phyloP scores from a whole-genome alignment of 2,113 vertebrate species.

The Mastomys natalensis region DNA sequence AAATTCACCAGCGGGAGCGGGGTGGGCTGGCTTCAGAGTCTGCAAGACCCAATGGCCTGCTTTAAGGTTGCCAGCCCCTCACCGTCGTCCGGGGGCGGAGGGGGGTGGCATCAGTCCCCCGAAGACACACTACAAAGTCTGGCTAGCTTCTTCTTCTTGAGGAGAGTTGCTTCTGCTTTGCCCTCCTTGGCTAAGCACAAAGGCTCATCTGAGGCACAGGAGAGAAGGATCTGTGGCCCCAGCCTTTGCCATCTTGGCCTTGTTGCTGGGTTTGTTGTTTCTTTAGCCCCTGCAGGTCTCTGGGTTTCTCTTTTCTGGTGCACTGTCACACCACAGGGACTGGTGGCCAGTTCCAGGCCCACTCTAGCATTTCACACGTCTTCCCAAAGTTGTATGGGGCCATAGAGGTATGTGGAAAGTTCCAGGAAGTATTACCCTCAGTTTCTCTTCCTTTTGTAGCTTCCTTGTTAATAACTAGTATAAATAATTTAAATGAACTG shows the following conservation, averaged over 20 bases:
- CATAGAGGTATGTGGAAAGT: neutral
- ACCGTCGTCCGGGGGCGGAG: constrained; percentile 4
- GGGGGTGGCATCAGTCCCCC: constrained; percentile 61
- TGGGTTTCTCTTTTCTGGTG: neutral
- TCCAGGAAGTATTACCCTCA: neutral
- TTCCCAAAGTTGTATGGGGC: neutral
- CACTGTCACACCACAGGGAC: neutral
- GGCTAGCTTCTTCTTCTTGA: neutral
- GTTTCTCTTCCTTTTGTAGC: constrained; percentile 1
- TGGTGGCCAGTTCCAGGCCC: neutral
- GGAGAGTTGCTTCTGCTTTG: neutral
- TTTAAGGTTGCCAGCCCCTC: constrained; percentile 71
- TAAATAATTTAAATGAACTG: constrained; percentile 62
- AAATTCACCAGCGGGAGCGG: constrained; percentile 81
- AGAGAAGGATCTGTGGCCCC: neutral
- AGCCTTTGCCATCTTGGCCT: neutral
- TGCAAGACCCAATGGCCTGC: constrained; percentile 24
- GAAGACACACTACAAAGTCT: constrained; percentile 15
- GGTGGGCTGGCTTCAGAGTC: neutral
- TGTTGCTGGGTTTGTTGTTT: neutral
- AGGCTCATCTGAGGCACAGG: neutral
- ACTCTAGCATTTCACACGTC: neutral
- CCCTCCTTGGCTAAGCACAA: neutral
- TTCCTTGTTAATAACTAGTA: constrained; percentile 58
- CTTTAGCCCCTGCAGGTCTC: neutral